Conservation (phyloP, 2,888 invertebrate genomes). For the Luperina testacea region DNA sequence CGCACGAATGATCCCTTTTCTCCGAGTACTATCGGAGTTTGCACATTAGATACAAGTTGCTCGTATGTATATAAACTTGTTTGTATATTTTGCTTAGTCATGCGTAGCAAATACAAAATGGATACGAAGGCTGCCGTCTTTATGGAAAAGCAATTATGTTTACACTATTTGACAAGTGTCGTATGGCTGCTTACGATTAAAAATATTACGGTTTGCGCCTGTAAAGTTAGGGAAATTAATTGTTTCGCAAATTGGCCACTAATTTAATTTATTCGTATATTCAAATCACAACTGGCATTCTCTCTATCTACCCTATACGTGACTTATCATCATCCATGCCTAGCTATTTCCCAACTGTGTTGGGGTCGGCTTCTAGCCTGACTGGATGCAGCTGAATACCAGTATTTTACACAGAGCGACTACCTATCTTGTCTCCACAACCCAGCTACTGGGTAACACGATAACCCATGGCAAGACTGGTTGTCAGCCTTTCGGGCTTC, state of each 20-base stretch:
- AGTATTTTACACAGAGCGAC: too few species aligned
- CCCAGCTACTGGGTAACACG: background rate
- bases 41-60: constrained; percentile 30
- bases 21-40: constrained; percentile 22
- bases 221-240: background rate
- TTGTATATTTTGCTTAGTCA: constrained; percentile 23
- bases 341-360: too few species aligned
- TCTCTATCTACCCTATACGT: too few species aligned
- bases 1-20: constrained; percentile 32
- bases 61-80: constrained; percentile 37
- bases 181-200: background rate
- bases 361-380: too few species aligned
- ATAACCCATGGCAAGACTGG: background rate
- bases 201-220: background rate
- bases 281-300: background rate
- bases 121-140: background rate
- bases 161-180: background rate
- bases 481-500: background rate
- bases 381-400: too few species aligned
- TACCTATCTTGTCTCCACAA: background rate
- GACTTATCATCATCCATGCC: too few species aligned
- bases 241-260: background rate
- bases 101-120: constrained; percentile 40
- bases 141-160: constrained; percentile 21
- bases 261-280: too few species aligned